Base-by-base conservation (phyloP, 2,797 vertebrate genomes). In the Rhinatrema bivittatum region DNA sequence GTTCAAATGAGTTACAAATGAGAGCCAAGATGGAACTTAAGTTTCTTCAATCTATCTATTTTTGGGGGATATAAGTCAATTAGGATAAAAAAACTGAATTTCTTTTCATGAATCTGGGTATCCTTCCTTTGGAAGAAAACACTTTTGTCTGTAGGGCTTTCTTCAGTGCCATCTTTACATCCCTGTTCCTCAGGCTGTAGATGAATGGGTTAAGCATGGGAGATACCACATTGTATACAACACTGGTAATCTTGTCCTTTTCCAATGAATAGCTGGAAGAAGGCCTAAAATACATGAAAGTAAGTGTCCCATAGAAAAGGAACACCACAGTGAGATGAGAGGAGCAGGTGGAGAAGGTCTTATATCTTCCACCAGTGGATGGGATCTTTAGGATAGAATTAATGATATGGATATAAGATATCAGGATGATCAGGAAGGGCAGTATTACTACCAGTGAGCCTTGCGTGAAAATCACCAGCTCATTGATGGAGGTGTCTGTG, bases 161-260 rank as follows among this genome's bases (percentile, higher is more conserved):
- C 37, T 37, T 54, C 26, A 66, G 25, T 6, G 62, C 37, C 5
- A 36, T 39, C 52, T 66, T 68, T 4, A 72, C 43, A 3, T 70
- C 64, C 25, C 53, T 65, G 25, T 65, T 70, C 31, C 69, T 62
- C 15, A 68, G 31, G 25, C 54, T 72, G 6, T 70, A 65, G 23
- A 60, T 70, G 24, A 65, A 56, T n/a, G 61, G 61, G 14, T 68
- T 68, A 16, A 70, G 18, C 44, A 66, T 62, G 15, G 47, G 69
- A 20, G 64, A 69, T 3, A 68, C 6, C 14, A 73, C 55, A 4
- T 44, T 68, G 12, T 68, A 70, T 35, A 64, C 62, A 4, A 45
- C 46, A 3, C 70, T 62, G 1, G 62, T 36, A 25, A 57, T 35
- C 30, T 70, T 66, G 7, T 56, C 61, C 11, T 36, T 42, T 4